Conservation (phyloP, 2,113 vertebrate species). For the Actenoides hombroni region DNA sequence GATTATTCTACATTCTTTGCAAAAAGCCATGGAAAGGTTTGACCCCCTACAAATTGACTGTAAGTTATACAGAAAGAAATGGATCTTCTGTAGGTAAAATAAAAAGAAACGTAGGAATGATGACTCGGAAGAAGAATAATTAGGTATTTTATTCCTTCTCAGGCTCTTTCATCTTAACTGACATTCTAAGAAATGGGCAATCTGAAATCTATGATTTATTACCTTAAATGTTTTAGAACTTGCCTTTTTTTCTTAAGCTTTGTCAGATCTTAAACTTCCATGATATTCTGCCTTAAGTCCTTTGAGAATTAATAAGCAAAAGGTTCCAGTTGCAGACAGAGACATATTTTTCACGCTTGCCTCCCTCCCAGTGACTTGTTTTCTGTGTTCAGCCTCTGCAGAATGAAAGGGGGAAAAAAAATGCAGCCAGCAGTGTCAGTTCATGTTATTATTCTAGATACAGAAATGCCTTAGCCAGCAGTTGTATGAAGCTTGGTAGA, state of each 20-base stretch:
- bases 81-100: background rate
- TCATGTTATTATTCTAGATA: constrained; percentile 24
- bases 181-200: constrained; percentile 7
- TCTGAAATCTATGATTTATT: constrained; percentile 43
- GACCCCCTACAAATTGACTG: background rate
- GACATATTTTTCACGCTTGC: constrained; percentile 34
- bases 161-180: constrained; percentile 36
- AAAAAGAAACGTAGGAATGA: background rate
- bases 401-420: constrained; percentile 17
- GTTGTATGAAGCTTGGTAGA: constrained; percentile 15
- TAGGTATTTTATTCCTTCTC: constrained; percentile 40
- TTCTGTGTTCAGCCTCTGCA: background rate
- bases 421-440: background rate
- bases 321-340: constrained; percentile 38
- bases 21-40: background rate
- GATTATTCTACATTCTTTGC: background rate
- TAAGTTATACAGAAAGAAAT: background rate
- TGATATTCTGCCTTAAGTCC: background rate
- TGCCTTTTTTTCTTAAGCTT: background rate
- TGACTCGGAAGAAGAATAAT: constrained; percentile 14
- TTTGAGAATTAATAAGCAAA: constrained; percentile 46
- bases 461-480: constrained; percentile 47
- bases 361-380: constrained; percentile 36
- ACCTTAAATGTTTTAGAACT: constrained; percentile 17
- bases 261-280: constrained; percentile 39